Evolutionary conservation across 37 sponge, comb jelly and placozoan genomes (phyloP).

Genomic region (Mnemiopsis leidyi): DNA sequence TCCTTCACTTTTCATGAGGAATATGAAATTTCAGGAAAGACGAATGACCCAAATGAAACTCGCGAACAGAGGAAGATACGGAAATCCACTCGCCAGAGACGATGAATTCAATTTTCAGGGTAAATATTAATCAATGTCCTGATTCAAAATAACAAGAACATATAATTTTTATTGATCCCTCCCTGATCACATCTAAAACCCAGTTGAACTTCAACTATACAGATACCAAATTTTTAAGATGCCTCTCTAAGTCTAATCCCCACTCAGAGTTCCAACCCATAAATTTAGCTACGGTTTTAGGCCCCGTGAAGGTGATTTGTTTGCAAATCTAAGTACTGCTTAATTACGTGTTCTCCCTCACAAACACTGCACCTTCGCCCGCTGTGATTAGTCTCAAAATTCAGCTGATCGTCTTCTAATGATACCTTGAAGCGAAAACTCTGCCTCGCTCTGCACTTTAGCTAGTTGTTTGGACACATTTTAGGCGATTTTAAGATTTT

Average conservation of each 20-base stretch:
- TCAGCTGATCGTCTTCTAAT: not conserved
- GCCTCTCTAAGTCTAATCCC: too few species aligned
- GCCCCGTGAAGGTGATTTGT: too few species aligned
- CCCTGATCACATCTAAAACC: too few species aligned
- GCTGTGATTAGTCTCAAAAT: not conserved
- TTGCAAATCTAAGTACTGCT: not conserved
- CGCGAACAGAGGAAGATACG: conserved; percentile 19
- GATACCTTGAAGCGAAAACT: not conserved
- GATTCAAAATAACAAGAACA: not conserved
- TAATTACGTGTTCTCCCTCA: not conserved
- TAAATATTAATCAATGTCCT: not conserved
- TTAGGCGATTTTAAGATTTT: not conserved
- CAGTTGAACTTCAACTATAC: too few species aligned
- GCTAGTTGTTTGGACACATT: not conserved
- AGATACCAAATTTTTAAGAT: too few species aligned
- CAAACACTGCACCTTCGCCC: not conserved
- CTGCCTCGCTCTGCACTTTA: not conserved
- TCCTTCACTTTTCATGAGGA: too few species aligned
- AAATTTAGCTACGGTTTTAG: too few species aligned
- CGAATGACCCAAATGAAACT: conserved; percentile 23
- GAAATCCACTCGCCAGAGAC: conserved; percentile 22
- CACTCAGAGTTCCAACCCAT: too few species aligned
- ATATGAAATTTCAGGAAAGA: conserved; percentile 1
- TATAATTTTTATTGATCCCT: too few species aligned
- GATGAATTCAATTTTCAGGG: not conserved